Base-by-base conservation (phyloP, 2,888 invertebrate genomes). In the Idaea aversata region DNA sequence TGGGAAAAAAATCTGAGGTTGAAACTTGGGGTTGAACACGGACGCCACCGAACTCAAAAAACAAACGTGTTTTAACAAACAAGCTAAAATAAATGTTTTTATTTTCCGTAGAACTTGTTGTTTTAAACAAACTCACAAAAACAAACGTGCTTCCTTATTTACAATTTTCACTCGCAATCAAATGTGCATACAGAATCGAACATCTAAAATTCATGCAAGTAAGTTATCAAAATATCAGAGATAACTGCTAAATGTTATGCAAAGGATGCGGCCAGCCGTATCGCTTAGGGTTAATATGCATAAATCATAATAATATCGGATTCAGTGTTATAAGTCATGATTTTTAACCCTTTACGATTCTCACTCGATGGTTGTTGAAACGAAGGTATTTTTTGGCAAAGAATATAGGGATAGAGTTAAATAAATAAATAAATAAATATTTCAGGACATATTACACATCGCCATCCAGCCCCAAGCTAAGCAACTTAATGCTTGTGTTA, bases 291-390 rank as follows among this genome's bases (percentile, higher is more conserved):
- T 77, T 81, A 78, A 77, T 77, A 72, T 70, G 74, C 77, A 84
- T 88, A 88, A 90, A 89, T 90, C 87, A 89, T 82, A 80, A 86
- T 85, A 84, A 80, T 77, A 79, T 77, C 78, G 80, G 85, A 80
- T 73, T 81, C 75, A 75, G 75, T 75, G 79, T 77, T 77, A 86
- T 90, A 88, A 90, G 83, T 90, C 84, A 90, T 76, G 85, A 87
- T 89, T 88, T 90, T 88, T 87, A 83, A 84, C 88, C 88, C 86
- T 82, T 75, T 70, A 67, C 68, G 66, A 66, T 69, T 70, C 69
- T 71, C 72, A 66, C 63, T 70, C 72, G 70, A 74, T 72, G 77
- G 64, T 64, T 73, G 75, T 76, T 73, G 75, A 78, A 74, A 69
- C 68, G 67, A 65, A 68, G 70, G 66, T 70, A 73, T 70, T 74